These are phyloP conservation scores for Chrosomus eos DNA, from an alignment of 2,797 vertebrate species.

Conservation along the genomic window DNA sequence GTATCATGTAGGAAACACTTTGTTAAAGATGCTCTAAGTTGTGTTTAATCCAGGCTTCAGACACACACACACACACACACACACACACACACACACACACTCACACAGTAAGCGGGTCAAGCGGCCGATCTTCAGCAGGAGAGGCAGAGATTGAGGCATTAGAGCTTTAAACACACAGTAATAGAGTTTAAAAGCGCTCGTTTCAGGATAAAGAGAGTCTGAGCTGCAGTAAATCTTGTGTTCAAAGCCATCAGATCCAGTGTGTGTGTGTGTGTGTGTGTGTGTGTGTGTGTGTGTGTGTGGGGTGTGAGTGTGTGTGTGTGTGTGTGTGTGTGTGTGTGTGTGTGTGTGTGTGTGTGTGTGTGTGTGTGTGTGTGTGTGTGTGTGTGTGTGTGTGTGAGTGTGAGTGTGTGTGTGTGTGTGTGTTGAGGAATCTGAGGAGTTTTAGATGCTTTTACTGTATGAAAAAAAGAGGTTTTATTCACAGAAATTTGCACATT, in stretches of 20 bases:
- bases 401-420: too few species aligned
- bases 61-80: background rate
- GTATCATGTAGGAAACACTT: background rate
- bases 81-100: too few species aligned
- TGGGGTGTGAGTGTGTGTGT: too few species aligned
- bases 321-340: too few species aligned
- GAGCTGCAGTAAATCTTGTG: constrained; percentile 54
- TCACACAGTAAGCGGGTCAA: too few species aligned
- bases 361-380: too few species aligned
- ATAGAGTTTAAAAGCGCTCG: constrained; percentile 52
- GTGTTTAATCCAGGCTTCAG: background rate
- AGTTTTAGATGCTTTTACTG: background rate
- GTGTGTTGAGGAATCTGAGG: background rate
- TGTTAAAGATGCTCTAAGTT: background rate
- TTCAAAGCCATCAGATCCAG: constrained; percentile 49
- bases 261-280: too few species aligned
- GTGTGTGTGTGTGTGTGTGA: too few species aligned
- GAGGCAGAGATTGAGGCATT: constrained; percentile 33
- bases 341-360: too few species aligned
- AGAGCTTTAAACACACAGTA: constrained; percentile 52
- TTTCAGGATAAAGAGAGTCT: constrained; percentile 55
- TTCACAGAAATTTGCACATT: background rate
- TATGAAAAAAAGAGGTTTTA: background rate
- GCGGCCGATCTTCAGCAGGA: background rate
- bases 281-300: too few species aligned